These are phyloP conservation scores for Cremastinae sp. DNA, from an alignment of 2,888 invertebrate species.

Conservation along the genomic window DNA sequence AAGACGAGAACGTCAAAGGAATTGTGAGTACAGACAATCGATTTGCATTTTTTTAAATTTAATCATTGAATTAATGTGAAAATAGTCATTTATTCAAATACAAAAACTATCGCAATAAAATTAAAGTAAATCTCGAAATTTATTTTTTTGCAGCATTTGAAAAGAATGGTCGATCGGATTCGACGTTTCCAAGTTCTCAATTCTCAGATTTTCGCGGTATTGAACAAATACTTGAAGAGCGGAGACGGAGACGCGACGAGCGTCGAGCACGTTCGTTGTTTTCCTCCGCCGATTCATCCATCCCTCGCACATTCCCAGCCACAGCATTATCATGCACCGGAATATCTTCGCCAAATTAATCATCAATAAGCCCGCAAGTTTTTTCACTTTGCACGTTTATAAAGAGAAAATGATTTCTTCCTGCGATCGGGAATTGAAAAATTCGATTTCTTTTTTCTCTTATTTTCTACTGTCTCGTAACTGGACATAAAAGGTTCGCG, in stretches of 20 bases:
- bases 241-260: conserved; percentile 91
- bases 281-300: conserved; percentile 95
- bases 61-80: too few relatives aligned
- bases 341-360: conserved; percentile 80
- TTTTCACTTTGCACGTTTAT: too few relatives aligned
- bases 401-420: too few relatives aligned
- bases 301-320: conserved; percentile 85
- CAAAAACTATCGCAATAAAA: too few relatives aligned
- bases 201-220: conserved; percentile 97
- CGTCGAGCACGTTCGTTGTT: conserved; percentile 97
- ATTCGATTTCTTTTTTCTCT: too few relatives aligned
- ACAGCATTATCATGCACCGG: conserved; percentile 82
- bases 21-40: conserved; percentile 92
- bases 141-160: conserved; percentile 87
- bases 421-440: too few relatives aligned
- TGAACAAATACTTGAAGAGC: conserved; percentile 95
- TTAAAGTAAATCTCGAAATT: too few relatives aligned
- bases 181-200: conserved; percentile 98
- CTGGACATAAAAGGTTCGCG: too few relatives aligned
- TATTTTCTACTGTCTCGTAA: neutral
- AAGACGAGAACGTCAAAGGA: conserved; percentile 96
- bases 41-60: neutral
- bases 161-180: conserved; percentile 98
- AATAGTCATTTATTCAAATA: too few relatives aligned
- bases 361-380: conserved; percentile 73